phyloP scores from a whole-genome alignment of 1,140 invertebrate species.

The Zaprionus gabonicus region DNA sequence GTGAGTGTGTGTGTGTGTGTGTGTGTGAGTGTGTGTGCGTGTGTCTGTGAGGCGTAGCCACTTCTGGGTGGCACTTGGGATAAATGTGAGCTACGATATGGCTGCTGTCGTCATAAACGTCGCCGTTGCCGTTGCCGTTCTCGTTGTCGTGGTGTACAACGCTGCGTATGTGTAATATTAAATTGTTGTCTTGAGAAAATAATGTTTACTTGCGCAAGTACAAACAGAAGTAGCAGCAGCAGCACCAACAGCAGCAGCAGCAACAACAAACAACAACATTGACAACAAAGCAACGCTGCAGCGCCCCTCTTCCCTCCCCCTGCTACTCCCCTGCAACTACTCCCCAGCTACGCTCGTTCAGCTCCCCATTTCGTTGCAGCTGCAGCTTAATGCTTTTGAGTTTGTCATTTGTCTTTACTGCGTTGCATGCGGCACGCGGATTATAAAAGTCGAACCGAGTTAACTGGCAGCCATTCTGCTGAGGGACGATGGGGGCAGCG shows the following conservation, averaged over 20 bases:
- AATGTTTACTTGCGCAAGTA: conserved; percentile 71
- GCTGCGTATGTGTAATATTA: conserved; percentile 79
- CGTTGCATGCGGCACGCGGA: conserved; percentile 66
- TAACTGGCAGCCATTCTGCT: conserved; percentile 51
- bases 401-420: conserved; percentile 78
- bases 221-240: conserved; percentile 48
- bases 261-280: conserved; percentile 35
- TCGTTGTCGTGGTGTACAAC: conserved; percentile 33
- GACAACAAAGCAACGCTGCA: conserved; percentile 39
- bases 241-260: conserved; percentile 21
- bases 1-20: neutral
- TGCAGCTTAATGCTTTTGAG: conserved; percentile 78
- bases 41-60: conserved; percentile 3
- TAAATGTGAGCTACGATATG: conserved; percentile 48
- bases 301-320: neutral
- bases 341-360: no score
- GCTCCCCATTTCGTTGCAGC: conserved; percentile 15
- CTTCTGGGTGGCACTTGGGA: conserved; percentile 21
- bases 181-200: conserved; percentile 79
- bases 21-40: neutral
- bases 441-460: conserved; percentile 80
- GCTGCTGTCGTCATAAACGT: conserved; percentile 35
- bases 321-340: neutral
- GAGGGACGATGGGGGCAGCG: neutral
- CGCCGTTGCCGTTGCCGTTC: conserved; percentile 20